These are phyloP conservation scores for Druceiella hillmani DNA, from an alignment of 2,888 invertebrate species.

Conservation along the genomic window DNA sequence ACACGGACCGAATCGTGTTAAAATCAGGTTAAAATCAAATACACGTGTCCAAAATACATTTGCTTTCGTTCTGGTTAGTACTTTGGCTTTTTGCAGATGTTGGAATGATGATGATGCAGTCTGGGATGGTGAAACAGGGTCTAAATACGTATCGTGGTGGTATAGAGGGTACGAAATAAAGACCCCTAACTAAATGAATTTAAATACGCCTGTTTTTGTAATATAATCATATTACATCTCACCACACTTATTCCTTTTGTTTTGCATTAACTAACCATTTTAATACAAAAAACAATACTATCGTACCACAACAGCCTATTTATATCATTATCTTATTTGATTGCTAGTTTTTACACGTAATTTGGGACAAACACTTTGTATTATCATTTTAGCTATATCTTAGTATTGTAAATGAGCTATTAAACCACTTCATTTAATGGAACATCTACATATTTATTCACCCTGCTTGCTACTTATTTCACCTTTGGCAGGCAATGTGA, in stretches of 20 bases:
- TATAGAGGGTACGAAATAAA: conserved; percentile 79
- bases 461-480: too few species aligned
- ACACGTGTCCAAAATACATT: conserved; percentile 4
- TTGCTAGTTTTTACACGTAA: too few species aligned
- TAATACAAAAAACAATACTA: too few species aligned
- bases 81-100: conserved; percentile 83
- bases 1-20: too few species aligned
- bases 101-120: conserved; percentile 96
- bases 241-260: conserved; percentile 44
- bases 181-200: conserved; percentile 39
- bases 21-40: conserved; percentile 31
- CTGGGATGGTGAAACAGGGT: conserved; percentile 91
- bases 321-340: too few species aligned
- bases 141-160: conserved; percentile 69
- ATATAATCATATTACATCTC: conserved; percentile 35
- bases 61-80: conserved; percentile 34
- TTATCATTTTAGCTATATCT: too few species aligned
- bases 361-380: too few species aligned
- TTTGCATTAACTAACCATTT: conserved; percentile 49
- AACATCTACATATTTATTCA: too few species aligned
- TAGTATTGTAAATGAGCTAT: too few species aligned
- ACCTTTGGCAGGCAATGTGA: too few species aligned
- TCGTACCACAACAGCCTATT: too few species aligned
- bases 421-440: too few species aligned
- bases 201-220: conserved; percentile 27